Base-by-base conservation (phyloP, 1,140 invertebrate species). In the Aethina tumida region DNA sequence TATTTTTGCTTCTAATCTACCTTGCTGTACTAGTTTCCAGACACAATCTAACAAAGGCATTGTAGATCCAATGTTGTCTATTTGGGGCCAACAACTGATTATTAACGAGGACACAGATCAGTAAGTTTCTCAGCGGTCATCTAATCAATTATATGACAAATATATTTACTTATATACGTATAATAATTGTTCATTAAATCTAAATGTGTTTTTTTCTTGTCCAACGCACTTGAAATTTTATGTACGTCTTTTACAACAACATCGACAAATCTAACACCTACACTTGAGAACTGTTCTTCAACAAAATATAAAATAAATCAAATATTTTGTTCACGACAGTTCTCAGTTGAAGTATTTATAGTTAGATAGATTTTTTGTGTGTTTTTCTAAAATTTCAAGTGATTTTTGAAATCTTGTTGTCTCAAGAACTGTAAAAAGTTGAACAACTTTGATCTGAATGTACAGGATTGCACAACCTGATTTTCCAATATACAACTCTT, bases 11-110 rank as follows among this genome's bases (percentile, higher is more conserved):
- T 55, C 53, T 59, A 59, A 59, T 56, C 41, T 53, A 50, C 50
- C 56, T 63, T 55, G 61, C 52, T 60, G 58, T 60, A 52, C 66
- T 80, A 90, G 85, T 81, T 90, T 89, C 83, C 85, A 90, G 82
- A 88, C 85, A 80, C 82, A 77, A 68, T 74, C 72, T 71, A 89
- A 88, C 81, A 81, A 85, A 72, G 87, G 86, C 74, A 88, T 90
- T 77, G 84, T 90, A 79, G 87, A 92, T 76, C 88, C 87, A 70
- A 91, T 92, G 85, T 84, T 92, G 70, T 87, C 83, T 70, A 92
- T 92, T 77, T 92, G 88, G 88, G 88, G 87, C 70, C 86, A 92
- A 74, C 88, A 91, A 79, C 83, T 91, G 73, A 88, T 90, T 77
- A 84, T 91, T 69, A 88, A 88, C 79, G 86, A 90, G 77, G 87